Base-by-base conservation (phyloP, 2,797 vertebrate species). In the Sorex maritimensis region DNA sequence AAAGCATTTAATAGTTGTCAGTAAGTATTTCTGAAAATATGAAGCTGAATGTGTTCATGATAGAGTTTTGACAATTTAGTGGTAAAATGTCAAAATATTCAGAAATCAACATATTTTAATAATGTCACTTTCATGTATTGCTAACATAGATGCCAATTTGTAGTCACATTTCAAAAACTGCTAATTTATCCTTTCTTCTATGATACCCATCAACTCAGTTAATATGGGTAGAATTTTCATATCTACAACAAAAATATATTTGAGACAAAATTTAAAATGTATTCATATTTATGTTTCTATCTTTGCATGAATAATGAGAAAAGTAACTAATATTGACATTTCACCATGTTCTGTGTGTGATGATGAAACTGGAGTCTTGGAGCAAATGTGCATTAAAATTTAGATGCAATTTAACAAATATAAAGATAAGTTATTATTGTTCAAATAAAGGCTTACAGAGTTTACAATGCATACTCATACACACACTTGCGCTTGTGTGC, bases 11-110 rank as follows among this genome's bases (percentile, higher is more conserved):
- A 95, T 92, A 94, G 72, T 68, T 96, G 79, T 92, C 95, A 95
- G 67, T 91, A 91, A 91, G 44, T 90, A 52, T 28, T 81, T 92
- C 55, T 91, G 88, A 95, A 95, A 96, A 96, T 95, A 86, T 13
- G 17, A 77, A 89, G 44, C 58, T 91, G 92, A 93, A 95, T 83
- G 44, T 96, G 68, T 30, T 96, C 73, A 86, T 90, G 58, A 83
- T 91, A 86, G 2, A 91, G 61, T 95, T 96, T 92, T 94, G 95
- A 96, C 79, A 93, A 94, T 73, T 91, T 91, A 79, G 81, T 68
- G 79, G 72, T 88, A 93, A 97, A 94, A 93, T 84, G 92, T 97
- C 96, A 95, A 97, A 96, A 96, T 84, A 94, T 93, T 93, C 86
- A 90, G 67, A 93, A 93, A 88, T 94, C 82, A 93, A 92, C 89